Evolutionary conservation across 2,797 vertebrate species (phyloP).

Genomic region (Neopelma chrysocephalum): DNA sequence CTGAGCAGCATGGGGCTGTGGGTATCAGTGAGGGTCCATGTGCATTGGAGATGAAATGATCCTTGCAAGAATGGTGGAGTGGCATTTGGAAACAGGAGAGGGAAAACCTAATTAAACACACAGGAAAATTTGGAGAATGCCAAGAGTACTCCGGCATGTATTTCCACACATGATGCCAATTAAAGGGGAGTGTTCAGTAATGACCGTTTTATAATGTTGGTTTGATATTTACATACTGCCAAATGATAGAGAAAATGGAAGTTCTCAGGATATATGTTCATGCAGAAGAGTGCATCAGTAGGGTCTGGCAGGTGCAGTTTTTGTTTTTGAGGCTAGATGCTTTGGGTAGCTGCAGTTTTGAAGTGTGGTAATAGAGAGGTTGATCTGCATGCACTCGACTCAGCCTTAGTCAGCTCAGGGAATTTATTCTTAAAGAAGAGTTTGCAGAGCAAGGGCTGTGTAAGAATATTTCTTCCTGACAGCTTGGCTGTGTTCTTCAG

Average conservation of each 20-base stretch:
- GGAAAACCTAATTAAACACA: background rate
- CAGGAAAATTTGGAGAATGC: background rate
- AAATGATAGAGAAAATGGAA: background rate
- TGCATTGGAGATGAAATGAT: background rate
- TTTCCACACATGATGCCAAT: background rate
- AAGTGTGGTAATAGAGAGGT: background rate
- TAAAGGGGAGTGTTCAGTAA: background rate
- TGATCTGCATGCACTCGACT: background rate
- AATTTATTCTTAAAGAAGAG: background rate
- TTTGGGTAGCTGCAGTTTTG: background rate
- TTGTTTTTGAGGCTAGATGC: background rate
- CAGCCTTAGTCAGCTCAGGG: background rate
- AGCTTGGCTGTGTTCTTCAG: background rate
- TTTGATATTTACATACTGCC: background rate
- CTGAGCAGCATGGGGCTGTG: background rate
- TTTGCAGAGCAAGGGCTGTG: background rate
- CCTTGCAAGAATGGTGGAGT: background rate
- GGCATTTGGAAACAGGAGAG: background rate
- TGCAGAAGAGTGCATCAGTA: background rate
- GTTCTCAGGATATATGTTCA: background rate
- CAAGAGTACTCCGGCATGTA: background rate
- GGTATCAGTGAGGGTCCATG: background rate
- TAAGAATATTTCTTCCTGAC: background rate
- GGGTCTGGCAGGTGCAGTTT: background rate
- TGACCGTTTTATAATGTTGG: background rate